These are phyloP conservation scores for Tachuris rubrigastra DNA, from an alignment of 2,113 vertebrate genomes.

Conservation along the genomic window DNA sequence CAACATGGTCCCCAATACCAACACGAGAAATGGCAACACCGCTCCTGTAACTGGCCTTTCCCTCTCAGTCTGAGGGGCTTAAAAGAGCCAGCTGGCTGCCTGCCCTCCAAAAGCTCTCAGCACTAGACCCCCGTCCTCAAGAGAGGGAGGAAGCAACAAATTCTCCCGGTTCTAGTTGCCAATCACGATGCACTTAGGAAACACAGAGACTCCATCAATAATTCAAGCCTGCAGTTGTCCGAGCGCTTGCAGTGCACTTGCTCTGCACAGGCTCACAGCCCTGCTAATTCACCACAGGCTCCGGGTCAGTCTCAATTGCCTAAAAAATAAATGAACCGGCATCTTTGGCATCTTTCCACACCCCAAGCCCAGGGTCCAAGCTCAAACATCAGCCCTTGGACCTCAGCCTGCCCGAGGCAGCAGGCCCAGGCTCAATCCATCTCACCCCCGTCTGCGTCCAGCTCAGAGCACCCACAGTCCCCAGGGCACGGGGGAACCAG, in stretches of 20 bases:
- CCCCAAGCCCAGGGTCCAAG: accelerated
- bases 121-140: neutral
- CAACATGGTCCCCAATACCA: neutral
- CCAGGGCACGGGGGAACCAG: neutral
- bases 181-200: neutral
- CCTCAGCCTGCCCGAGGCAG: neutral
- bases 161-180: neutral
- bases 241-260: neutral
- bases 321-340: neutral
- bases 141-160: neutral
- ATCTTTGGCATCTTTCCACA: neutral
- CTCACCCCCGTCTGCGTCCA: accelerated
- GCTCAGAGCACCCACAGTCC: accelerated
- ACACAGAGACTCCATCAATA: slow-evolving; percentile 34
- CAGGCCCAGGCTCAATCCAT: neutral
- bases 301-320: slow-evolving; percentile 12
- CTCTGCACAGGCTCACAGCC: neutral
- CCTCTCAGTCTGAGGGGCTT: neutral
- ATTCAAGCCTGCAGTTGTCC: slow-evolving; percentile 5
- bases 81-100: neutral
- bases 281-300: neutral
- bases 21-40: accelerated
- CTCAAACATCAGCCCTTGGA: neutral
- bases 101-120: neutral
- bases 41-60: neutral